A percentile compares a stretch with the other conserved stretches of the same genome.
phyloP scores from a whole-genome alignment of 2,113 vertebrate species.

The Grallaria varia region DNA sequence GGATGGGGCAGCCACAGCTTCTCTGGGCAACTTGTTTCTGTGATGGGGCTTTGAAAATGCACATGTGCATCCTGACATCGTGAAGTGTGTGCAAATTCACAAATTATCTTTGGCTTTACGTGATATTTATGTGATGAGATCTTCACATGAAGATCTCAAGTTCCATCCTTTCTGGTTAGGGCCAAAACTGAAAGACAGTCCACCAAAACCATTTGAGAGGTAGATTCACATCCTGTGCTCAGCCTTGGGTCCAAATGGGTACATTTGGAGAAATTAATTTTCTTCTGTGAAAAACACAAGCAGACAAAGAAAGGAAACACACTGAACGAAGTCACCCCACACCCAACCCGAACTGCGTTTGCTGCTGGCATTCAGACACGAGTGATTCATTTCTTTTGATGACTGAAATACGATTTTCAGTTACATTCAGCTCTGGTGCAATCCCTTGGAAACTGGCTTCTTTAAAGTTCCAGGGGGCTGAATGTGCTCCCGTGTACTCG shows the following conservation, averaged over 20 bases:
- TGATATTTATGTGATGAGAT: fast-evolving
- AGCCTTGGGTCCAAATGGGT: neutral
- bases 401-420: neutral
- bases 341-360: fast-evolving
- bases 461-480: neutral
- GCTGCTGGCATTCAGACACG: neutral
- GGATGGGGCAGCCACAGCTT: neutral
- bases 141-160: neutral
- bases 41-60: fast-evolving
- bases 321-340: fast-evolving
- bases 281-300: neutral
- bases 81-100: fast-evolving
- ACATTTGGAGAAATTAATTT: neutral
- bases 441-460: neutral
- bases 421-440: fast-evolving
- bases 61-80: fast-evolving
- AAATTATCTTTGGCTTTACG: fast-evolving
- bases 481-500: fast-evolving
- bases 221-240: neutral
- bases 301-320: neutral
- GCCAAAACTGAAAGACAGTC: neutral
- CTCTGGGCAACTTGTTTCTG: neutral
- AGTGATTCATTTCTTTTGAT: neutral
- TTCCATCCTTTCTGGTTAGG: neutral
- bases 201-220: neutral